phyloP scores from a whole-genome alignment of 2,888 invertebrate genomes.

The Tromatobia lineatoria region DNA sequence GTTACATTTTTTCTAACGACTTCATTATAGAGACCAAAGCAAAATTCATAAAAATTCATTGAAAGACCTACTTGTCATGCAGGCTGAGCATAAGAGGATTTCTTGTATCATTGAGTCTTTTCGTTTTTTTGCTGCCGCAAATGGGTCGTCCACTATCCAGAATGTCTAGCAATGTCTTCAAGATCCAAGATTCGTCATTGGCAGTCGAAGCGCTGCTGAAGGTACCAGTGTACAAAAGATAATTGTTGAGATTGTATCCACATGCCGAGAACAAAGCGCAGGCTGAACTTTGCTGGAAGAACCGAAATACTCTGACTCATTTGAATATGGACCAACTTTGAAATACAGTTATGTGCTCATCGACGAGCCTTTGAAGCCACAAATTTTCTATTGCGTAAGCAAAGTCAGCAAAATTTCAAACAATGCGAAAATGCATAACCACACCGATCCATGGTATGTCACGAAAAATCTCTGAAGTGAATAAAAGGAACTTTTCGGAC shows the following conservation, averaged over 20 bases:
- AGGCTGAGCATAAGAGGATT: constrained; percentile 55
- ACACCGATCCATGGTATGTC: constrained; percentile 62
- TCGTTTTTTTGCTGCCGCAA: constrained; percentile 40
- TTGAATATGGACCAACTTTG: constrained; percentile 55
- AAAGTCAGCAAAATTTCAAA: constrained; percentile 40
- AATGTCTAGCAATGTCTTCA: constrained; percentile 60
- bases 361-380: constrained; percentile 49
- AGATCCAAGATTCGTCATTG: constrained; percentile 13
- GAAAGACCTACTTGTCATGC: constrained; percentile 50
- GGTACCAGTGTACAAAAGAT: constrained; percentile 63
- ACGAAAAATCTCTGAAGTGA: constrained; percentile 28
- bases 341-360: constrained; percentile 63
- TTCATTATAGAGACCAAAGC: not conserved
- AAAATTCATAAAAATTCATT: not conserved
- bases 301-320: constrained; percentile 47
- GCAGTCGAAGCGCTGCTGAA: constrained; percentile 68
- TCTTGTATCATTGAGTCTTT: constrained; percentile 47
- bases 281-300: constrained; percentile 59
- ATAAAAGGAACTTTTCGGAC: not conserved
- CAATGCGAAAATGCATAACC: constrained; percentile 49
- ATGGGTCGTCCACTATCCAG: constrained; percentile 61
- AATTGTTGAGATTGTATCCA: constrained; percentile 68
- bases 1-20: too few relatives aligned
- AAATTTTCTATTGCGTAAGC: constrained; percentile 25
- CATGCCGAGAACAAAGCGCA: constrained; percentile 62